A percentile compares a stretch with the other conserved stretches of the same genome.
These are phyloP conservation scores for Chymomyza procnemis DNA, from an alignment of 2,888 invertebrate genomes.

Conservation along the genomic window DNA sequence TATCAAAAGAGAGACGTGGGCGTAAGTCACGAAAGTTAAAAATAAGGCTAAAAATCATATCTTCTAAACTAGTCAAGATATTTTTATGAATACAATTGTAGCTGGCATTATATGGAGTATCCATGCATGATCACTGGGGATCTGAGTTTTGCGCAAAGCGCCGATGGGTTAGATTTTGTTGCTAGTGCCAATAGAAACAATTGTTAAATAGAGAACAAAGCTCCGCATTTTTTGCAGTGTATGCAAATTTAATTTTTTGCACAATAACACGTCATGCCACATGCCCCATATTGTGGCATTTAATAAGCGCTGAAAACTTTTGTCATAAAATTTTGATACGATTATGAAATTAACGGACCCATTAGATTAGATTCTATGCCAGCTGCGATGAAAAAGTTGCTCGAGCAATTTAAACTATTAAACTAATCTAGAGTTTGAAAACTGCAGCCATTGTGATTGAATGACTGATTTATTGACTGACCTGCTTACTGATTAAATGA, in stretches of 20 bases:
- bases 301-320: neutral
- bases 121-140: no score
- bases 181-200: no score
- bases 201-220: no score
- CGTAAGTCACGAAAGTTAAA: no score
- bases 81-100: no score
- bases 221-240: neutral
- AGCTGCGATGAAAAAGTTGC: neutral
- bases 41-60: no score
- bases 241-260: neutral
- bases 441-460: neutral
- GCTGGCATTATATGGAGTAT: no score
- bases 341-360: constrained; percentile 3
- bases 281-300: neutral
- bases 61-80: no score
- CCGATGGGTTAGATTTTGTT: no score
- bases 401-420: constrained; percentile 17
- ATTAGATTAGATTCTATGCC: constrained; percentile 13
- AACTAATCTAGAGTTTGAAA: neutral
- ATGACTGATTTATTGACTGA: constrained; percentile 18
- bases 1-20: no score
- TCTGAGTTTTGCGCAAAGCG: no score
- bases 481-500: neutral
- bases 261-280: neutral
- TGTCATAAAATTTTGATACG: neutral